Base-by-base conservation (phyloP, 2,888 invertebrate species). In the Torymus auratus region DNA sequence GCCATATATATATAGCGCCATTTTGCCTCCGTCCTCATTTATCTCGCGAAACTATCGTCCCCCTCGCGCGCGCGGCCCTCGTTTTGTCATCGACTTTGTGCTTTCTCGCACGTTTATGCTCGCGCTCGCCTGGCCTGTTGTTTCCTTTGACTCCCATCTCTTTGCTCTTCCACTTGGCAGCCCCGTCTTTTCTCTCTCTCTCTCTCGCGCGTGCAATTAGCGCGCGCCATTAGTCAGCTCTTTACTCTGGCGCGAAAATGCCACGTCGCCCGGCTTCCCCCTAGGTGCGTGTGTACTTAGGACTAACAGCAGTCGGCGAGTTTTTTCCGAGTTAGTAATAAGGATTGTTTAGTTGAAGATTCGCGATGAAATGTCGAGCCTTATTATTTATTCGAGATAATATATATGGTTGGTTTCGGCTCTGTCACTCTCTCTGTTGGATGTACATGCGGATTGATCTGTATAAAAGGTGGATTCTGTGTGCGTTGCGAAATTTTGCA, bases 221-320 rank as follows among this genome's bases (percentile, higher is more conserved):
- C 87, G 86, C 87, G 84, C 86, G 84, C 89, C 89, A 89, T 90
- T 90, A 90, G 89, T 88, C 88, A 87, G 84, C 87, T 83, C 83
- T 83, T 83, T 82, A 56, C 82, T 72, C 55, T 15, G 17, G 20
- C 23, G 20, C 50, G 56, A 71, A 41, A 67, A 15, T 58, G 71
- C 78, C 28, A 80, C 79, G 82, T 20, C 69, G n/a, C n/a, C n/a
- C n/a, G 61, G 53, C 20, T 23, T 13, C 41, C 61, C 53, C 61
- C 70, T 55, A 53, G 28, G 28, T 28, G 28, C 7, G 28, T 28
- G 28, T 28, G 28, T 28, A 28, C 28, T 28, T 28, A 28, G 28
- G 28, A 28, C 28, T 28, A 28, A 28, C 28, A 28, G 28, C 1
- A 2, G 3, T 2, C 28, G 28, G 7, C 28, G 28, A 28, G n/a